Percentiles rank a stretch among this genome's conserved stretches.
These are phyloP conservation scores for Polyodon spathula DNA, from an alignment of 2,113 vertebrate species.

Conservation along the genomic window DNA sequence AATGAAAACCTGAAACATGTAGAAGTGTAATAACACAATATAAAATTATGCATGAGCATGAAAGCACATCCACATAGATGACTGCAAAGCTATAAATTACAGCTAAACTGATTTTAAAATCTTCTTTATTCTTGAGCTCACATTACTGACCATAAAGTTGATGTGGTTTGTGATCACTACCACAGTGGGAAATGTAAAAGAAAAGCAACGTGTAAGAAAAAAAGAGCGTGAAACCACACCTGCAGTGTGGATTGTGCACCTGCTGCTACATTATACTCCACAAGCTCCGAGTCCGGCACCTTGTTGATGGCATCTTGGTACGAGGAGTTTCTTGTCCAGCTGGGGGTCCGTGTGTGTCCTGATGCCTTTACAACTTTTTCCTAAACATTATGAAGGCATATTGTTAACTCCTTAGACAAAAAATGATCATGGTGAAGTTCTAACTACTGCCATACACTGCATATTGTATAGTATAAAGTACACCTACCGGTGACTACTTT, in stretches of 20 bases:
- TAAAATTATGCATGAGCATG: no score
- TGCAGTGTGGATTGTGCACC: conserved; percentile 86
- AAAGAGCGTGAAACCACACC: conserved; percentile 44
- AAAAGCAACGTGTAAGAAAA: background rate
- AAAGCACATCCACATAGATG: no score
- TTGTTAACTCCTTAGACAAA: no score
- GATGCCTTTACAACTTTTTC: conserved; percentile 49
- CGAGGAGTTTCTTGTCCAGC: conserved; percentile 60
- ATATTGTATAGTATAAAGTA: no score
- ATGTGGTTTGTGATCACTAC: no score
- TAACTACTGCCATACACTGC: no score
- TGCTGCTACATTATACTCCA: conserved; percentile 78
- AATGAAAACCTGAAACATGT: conserved; percentile 74
- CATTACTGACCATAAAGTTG: background rate
- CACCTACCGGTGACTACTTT: background rate
- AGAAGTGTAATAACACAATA: no score
- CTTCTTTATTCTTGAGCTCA: background rate
- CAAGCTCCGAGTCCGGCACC: conserved; percentile 55
- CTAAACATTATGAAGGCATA: conserved; percentile 40
- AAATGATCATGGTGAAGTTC: no score
- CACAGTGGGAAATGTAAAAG: no score
- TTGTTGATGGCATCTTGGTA: conserved; percentile 62
- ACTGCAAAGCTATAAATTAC: no score
- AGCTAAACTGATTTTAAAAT: no score
- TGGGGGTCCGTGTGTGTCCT: conserved; percentile 53